Evolutionary conservation across 1,140 invertebrate species (phyloP).

Genomic region (Drosophila mojavensis): DNA sequence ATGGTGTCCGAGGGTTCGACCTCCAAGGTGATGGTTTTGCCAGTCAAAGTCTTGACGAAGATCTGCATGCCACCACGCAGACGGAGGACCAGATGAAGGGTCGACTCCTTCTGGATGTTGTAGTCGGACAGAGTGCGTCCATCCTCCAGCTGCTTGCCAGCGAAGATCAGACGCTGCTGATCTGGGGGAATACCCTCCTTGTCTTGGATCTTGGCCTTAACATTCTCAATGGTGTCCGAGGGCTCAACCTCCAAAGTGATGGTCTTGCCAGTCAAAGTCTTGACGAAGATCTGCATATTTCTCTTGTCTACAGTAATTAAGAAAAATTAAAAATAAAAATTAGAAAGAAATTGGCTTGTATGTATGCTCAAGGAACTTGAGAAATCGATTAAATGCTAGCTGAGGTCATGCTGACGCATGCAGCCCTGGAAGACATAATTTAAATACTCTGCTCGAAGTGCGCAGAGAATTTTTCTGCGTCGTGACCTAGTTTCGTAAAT

Average conservation of each 20-base stretch:
- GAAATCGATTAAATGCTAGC: conserved; percentile 87
- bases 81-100: conserved; percentile 93
- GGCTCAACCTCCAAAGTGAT: conserved; percentile 91
- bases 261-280: conserved; percentile 91
- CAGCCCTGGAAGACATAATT: conserved; percentile 2
- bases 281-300: conserved; percentile 92
- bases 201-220: conserved; percentile 92
- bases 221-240: conserved; percentile 91
- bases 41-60: conserved; percentile 92
- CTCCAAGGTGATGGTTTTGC: conserved; percentile 93
- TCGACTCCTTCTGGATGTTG: conserved; percentile 95
- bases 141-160: conserved; percentile 90
- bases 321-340: background rate
- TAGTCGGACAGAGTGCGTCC: conserved; percentile 88
- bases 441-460: conserved; percentile 13
- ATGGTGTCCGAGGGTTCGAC: conserved; percentile 93
- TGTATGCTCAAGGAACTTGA: conserved; percentile 1
- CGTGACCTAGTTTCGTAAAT: conserved; percentile 34
- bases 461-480: conserved; percentile 44
- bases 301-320: conserved; percentile 90
- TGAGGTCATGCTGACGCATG: background rate
- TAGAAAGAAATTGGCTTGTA: background rate
- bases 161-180: conserved; percentile 89
- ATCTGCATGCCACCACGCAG: conserved; percentile 92
- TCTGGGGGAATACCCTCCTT: conserved; percentile 89